Evolutionary conservation across 2,113 vertebrate genomes (phyloP), one percentile per base, ranked within the genome.

Genomic region (Nettapus auritus): DNA sequence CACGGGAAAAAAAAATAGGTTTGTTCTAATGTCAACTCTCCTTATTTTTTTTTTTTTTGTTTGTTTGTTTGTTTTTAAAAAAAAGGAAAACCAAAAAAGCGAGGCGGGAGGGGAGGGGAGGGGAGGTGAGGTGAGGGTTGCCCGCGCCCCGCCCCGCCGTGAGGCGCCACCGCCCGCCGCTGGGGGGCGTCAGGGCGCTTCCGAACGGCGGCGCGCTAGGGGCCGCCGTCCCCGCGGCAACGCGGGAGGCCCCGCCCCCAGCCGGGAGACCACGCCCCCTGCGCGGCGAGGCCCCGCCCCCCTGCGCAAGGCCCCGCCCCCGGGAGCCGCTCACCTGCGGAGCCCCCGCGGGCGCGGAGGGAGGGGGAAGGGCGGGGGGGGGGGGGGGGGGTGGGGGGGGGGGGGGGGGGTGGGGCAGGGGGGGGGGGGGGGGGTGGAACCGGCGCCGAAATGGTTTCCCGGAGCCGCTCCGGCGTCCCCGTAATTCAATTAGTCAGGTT

Each of bases 401-500:
- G 12, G 46, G 8, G 46, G 21, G 48, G 48, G 48, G 2, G 46
- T 9, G 19, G 19, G 5, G 46, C 20, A 20, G 9, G 46, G 46
- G 20, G 48, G 48, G 21, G 59, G 42, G 20, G 44, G 16, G 7
- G 44, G 44, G 44, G 17, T 16, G 33, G 22, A 34, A 74, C 38
- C 92, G 89, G 96, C 90, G 50, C 4, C 16, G 96, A 96, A 97
- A 97, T 33, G 94, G 97, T 98, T 98, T 97, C 97, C 13, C 18
- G 46, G 90, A 91, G 94, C 97, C 96, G 95, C 97, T 92, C 63
- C 91, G 94, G 96, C 94, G 94, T 97, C 93, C 93, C 90, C 79
- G 97, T 98, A 99, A 99, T 99, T 99, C 98, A 99, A 99, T 99
- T 98, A 99, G 98, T 98, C 97, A 98, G 97, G 98, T 98, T 98